Percentiles rank a stretch among this genome's conserved stretches.
Conservation (phyloP, 2,113 vertebrate species). For the Oncorhynchus keta region DNA sequence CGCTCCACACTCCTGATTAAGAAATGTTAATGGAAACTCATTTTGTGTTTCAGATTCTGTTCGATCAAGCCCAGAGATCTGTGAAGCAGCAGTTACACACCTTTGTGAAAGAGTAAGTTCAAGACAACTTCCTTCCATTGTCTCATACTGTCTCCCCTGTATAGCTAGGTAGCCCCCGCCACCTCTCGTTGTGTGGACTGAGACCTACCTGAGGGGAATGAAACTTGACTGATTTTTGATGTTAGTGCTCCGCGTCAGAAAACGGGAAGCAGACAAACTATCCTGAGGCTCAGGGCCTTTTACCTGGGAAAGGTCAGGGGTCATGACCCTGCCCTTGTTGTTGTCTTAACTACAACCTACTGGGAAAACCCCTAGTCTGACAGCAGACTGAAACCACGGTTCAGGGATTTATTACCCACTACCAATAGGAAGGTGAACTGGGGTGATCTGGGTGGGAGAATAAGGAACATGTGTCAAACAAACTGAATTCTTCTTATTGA, state of each 20-base stretch:
- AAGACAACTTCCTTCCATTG: background rate
- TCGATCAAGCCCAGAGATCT: constrained; percentile 95
- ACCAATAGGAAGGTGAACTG: no score
- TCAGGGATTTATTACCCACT: no score
- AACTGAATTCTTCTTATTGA: no score
- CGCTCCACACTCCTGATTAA: background rate
- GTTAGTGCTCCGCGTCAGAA: background rate
- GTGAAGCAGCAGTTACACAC: constrained; percentile 94
- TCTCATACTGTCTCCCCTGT: no score
- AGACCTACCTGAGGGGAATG: background rate
- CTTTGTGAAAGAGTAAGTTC: constrained; percentile 96
- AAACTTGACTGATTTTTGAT: background rate
- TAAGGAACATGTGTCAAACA: no score
- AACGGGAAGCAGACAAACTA: background rate
- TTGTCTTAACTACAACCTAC: background rate
- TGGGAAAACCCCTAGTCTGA: background rate
- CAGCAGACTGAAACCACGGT: no score
- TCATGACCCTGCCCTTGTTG: background rate
- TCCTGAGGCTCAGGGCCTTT: background rate
- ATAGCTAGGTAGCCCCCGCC: no score
- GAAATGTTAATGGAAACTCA: background rate
- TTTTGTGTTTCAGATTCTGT: constrained; percentile 83
- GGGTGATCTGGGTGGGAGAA: no score
- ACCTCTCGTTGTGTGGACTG: background rate
- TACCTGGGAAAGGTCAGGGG: background rate